These are phyloP conservation scores for Ambastaia sidthimunki DNA, from an alignment of 2,797 vertebrate genomes.

Conservation along the genomic window DNA sequence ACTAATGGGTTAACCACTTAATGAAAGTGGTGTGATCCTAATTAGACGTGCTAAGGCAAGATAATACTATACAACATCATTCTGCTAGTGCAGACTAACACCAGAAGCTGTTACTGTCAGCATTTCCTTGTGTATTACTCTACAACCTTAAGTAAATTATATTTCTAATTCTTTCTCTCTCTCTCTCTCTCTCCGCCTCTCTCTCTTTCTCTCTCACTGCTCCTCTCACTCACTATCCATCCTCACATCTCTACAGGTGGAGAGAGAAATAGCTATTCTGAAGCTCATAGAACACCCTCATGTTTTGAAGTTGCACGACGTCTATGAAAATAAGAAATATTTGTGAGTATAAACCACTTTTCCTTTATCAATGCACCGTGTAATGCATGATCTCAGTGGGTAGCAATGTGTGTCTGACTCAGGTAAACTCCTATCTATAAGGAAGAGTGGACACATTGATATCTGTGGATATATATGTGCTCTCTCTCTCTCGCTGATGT, in stretches of 20 bases:
- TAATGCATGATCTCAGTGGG: slow-evolving; percentile 4
- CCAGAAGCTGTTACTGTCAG: slow-evolving; percentile 36
- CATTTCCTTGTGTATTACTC: background rate
- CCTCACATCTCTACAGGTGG: slow-evolving; percentile 78
- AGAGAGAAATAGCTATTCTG: slow-evolving; percentile 94
- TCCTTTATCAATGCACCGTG: background rate
- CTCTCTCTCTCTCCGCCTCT: slow-evolving; percentile 9
- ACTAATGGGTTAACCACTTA: slow-evolving; percentile 59
- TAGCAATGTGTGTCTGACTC: slow-evolving; percentile 4
- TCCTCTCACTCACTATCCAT: slow-evolving; percentile 7
- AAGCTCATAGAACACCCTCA: slow-evolving; percentile 96
- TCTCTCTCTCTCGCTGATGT: slow-evolving; percentile 22
- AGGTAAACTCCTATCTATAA: slow-evolving; percentile 33
- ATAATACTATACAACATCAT: slow-evolving; percentile 52
- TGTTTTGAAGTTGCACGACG: slow-evolving; percentile 93
- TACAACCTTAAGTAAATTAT: background rate
- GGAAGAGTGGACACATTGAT: slow-evolving; percentile 68
- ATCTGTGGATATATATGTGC: slow-evolving; percentile 67
- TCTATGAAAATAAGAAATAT: slow-evolving; percentile 98
- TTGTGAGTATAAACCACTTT: slow-evolving; percentile 81
- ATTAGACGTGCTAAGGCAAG: slow-evolving; percentile 53
- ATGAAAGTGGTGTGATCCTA: slow-evolving; percentile 54
- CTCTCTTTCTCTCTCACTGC: slow-evolving; percentile 19
- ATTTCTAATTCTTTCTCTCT: background rate
- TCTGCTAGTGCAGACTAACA: slow-evolving; percentile 21